These are phyloP conservation scores for Exaiptasia diaphana DNA, from an alignment of 64 coral and sea anemone genomes.

Conservation along the genomic window DNA sequence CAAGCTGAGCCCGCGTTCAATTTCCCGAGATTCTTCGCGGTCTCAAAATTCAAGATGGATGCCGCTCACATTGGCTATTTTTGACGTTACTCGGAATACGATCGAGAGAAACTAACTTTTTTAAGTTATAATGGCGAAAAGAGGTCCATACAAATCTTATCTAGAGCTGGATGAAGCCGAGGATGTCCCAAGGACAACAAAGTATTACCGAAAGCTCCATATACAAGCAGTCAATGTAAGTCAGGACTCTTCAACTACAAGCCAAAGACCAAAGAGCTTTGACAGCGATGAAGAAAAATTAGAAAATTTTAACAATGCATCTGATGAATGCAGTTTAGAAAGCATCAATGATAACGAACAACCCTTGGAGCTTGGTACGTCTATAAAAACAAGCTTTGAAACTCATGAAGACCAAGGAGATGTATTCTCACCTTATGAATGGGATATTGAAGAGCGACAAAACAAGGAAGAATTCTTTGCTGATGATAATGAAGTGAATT, in stretches of 20 bases:
- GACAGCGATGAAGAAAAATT: background rate
- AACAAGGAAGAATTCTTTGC: constrained; percentile 1
- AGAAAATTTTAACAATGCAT: background rate
- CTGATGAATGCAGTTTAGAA: background rate
- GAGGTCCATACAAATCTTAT: constrained; percentile 1
- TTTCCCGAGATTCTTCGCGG: too few relatives aligned
- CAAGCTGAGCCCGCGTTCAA: background rate
- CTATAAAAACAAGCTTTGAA: background rate
- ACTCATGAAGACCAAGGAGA: background rate
- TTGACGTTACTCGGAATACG: background rate
- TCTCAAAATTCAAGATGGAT: too few relatives aligned
- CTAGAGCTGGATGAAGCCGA: constrained; percentile 2
- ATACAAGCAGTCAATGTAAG: background rate
- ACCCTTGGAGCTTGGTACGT: background rate
- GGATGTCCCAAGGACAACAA: background rate
- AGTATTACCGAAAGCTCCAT: background rate
- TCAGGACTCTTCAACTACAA: background rate
- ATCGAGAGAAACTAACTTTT: too few relatives aligned
- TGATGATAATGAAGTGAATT: background rate
- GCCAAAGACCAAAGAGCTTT: too few relatives aligned
- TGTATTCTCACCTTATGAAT: background rate
- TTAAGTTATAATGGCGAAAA: background rate
- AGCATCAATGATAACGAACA: background rate
- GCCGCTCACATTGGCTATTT: background rate
- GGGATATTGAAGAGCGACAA: background rate